Evolutionary conservation across 37 sponge, comb jelly and placozoan genomes (phyloP).

Genomic region (Beroe forskalii): DNA sequence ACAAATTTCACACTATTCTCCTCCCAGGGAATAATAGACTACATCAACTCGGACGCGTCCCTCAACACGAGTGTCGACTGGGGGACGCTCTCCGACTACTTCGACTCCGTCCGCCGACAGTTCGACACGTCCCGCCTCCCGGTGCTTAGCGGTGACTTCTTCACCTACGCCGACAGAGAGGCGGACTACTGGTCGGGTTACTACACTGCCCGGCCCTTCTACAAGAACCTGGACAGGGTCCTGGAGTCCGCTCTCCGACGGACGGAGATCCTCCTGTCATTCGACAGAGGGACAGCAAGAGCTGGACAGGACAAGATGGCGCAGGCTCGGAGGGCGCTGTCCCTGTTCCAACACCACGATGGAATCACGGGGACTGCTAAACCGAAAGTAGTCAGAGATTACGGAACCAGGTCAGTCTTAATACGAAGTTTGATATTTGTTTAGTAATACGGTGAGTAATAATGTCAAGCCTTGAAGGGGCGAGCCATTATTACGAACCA

Average conservation of each 20-base stretch:
- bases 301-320: neutral
- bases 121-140: neutral
- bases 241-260: conserved; percentile 74
- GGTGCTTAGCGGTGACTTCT: conserved; percentile 74
- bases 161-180: conserved; percentile 82
- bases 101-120: neutral
- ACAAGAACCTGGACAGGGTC: conserved; percentile 83
- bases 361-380: conserved; percentile 84
- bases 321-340: conserved; percentile 71
- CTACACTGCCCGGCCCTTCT: conserved; percentile 89
- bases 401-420: conserved; percentile 66
- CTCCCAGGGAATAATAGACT: neutral
- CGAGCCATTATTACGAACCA: no score
- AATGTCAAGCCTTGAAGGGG: no score
- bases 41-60: neutral
- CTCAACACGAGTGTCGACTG: conserved; percentile 2
- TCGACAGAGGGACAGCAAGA: neutral
- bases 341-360: conserved; percentile 94
- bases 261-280: neutral
- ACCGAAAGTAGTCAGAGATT: conserved; percentile 82
- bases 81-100: conserved; percentile 10
- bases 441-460: no score
- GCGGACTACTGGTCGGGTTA: conserved; percentile 95
- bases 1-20: neutral
- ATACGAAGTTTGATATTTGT: no score